These are phyloP conservation scores for Thera britannica DNA, from an alignment of 2,888 invertebrate genomes.

Conservation along the genomic window DNA sequence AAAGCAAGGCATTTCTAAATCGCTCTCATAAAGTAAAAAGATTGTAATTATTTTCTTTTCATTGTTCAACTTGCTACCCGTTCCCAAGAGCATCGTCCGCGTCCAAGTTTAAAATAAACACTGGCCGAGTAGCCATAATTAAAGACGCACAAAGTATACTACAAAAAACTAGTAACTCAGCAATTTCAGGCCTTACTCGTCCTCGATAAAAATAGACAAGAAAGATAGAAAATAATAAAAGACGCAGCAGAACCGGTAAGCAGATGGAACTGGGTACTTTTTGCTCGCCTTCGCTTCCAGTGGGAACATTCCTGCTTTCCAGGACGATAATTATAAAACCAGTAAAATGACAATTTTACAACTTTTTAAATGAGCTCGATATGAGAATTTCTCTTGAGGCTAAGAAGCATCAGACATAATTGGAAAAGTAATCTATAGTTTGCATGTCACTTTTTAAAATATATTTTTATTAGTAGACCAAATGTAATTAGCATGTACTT, in stretches of 20 bases:
- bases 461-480: background rate
- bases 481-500: background rate
- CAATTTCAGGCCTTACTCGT: constrained; percentile 33
- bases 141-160: constrained; percentile 30
- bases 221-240: constrained; percentile 74
- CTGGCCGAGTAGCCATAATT: constrained; percentile 21
- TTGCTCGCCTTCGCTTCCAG: constrained; percentile 50
- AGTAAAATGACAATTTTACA: constrained; percentile 27
- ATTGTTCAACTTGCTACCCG: background rate
- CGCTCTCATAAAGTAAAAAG: background rate
- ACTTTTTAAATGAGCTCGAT: constrained; percentile 14
- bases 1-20: background rate
- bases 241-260: constrained; percentile 67
- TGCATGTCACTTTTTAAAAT: background rate
- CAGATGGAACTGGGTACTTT: constrained; percentile 69
- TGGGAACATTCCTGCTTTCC: constrained; percentile 69
- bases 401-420: background rate
- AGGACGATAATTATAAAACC: constrained; percentile 29
- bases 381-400: constrained; percentile 7
- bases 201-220: constrained; percentile 66
- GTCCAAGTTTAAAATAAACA: constrained; percentile 23
- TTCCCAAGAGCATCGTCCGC: constrained; percentile 24
- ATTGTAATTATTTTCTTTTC: background rate
- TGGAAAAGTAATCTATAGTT: background rate
- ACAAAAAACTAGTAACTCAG: constrained; percentile 26